A percentile compares a stretch with the other conserved stretches of the same genome.
Evolutionary conservation across 2,797 vertebrate genomes (phyloP).

Genomic region (Adrianichthys oophorus): DNA sequence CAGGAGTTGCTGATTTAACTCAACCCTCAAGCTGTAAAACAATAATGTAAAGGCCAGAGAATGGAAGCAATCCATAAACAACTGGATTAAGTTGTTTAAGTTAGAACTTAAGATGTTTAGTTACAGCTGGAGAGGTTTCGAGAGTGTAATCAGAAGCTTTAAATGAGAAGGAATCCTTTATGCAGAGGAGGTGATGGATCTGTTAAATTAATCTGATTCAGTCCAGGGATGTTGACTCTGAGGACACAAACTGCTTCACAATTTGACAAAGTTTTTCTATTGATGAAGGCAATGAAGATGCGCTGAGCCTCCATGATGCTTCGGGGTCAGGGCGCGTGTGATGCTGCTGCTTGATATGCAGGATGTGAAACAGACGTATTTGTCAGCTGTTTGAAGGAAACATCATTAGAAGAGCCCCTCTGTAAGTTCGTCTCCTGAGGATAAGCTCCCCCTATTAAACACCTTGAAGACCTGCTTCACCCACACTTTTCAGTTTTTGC

Average conservation of each 20-base stretch:
- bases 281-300: constrained; percentile 37
- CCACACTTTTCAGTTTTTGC: constrained; percentile 40
- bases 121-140: constrained; percentile 19
- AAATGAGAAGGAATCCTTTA: constrained; percentile 24
- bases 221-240: constrained; percentile 20
- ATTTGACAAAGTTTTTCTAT: constrained; percentile 61
- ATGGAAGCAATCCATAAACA: too few species aligned
- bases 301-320: constrained; percentile 57
- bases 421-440: constrained; percentile 38
- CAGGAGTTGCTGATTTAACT: constrained; percentile 1
- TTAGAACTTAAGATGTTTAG: not conserved
- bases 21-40: constrained; percentile 17
- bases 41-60: not conserved
- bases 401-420: constrained; percentile 34
- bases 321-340: constrained; percentile 63
- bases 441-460: constrained; percentile 32
- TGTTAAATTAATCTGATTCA: constrained; percentile 43
- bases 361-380: constrained; percentile 60
- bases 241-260: constrained; percentile 57
- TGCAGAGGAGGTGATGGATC: constrained; percentile 12
- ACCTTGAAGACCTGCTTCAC: constrained; percentile 69
- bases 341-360: constrained; percentile 55
- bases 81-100: too few species aligned
- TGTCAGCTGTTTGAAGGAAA: constrained; percentile 55
- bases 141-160: constrained; percentile 30